Base-by-base conservation (phyloP, 2,797 vertebrate species). In the Bradypodion ventrale region DNA sequence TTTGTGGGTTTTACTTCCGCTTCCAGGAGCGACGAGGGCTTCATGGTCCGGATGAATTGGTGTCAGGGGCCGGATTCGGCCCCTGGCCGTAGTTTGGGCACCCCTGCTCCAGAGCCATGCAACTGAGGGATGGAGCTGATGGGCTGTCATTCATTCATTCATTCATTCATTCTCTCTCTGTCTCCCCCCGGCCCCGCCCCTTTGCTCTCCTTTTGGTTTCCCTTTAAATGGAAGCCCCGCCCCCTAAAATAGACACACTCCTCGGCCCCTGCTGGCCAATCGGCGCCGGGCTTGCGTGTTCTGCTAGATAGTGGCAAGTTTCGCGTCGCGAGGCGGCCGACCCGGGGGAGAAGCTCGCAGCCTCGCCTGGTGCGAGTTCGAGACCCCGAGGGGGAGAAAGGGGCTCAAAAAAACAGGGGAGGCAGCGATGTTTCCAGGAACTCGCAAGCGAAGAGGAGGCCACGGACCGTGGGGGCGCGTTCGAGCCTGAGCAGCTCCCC, bases 181-280 rank as follows among this genome's bases (percentile, higher is more conserved):
- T n/a, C n/a, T n/a, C n/a, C n/a, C n/a, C n/a, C n/a, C 46, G 4
- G 37, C 27, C 13, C 27, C 23, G 63, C 21, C 13, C n/a, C 16
- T 8, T 29, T 27, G 35, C 35, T n/a, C 29, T 32, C 63, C 78
- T 80, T 79, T 82, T 75, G 66, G 84, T 89, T 91, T 90, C 84
- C 88, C 94, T 94, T 95, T 95, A 94, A 95, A 91, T 75, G 27
- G 72, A 92, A 89, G 90, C 82, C 68, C 91, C 75, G 86, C 91
- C 94, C 87, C 74, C 82, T 79, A 56, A 75, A 7, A 78, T 76
- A 86, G 87, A 81, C 91, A 88, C 88, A 74, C 2, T 86, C 89
- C 83, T n/a, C n/a, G n/a, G 73, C 87, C 59, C 74, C 25, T 70
- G 0, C 82, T 72, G 85, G 80, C 94, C 94, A 93, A 94, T 92